Conservation (phyloP, 2,797 vertebrate species). For the Crocodylus rhombifer region DNA sequence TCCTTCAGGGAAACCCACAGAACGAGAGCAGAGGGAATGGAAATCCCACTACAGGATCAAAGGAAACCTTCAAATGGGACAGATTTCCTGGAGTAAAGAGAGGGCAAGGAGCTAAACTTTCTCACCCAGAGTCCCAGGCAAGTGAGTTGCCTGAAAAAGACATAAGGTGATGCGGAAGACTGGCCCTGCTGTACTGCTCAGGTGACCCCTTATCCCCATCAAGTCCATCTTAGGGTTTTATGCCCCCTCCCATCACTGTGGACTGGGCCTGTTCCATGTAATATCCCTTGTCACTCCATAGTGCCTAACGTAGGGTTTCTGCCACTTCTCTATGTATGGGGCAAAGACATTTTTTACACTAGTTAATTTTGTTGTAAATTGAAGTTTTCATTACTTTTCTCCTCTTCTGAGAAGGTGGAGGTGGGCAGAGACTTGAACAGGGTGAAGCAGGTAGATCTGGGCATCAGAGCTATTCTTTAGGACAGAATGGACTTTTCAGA, state of each 20-base stretch:
- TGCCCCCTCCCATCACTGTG: not conserved
- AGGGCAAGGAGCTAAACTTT: not conserved
- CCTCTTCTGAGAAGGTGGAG: not conserved
- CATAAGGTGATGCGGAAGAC: not conserved
- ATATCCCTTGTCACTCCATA: not conserved
- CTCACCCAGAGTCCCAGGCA: not conserved
- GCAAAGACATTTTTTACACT: not conserved
- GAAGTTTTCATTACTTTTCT: not conserved
- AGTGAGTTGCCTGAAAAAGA: not conserved
- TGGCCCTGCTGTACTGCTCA: not conserved
- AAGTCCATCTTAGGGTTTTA: not conserved
- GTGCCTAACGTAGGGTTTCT: not conserved
- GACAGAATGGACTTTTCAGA: not conserved
- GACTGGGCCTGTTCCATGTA: not conserved
- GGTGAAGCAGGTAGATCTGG: not conserved
- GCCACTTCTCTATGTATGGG: not conserved
- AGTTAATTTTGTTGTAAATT: not conserved
- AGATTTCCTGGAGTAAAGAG: not conserved
- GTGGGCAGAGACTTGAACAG: no score
- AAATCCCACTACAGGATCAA: not conserved
- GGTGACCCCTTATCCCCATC: not conserved
- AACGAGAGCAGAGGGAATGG: not conserved
- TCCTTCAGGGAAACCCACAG: not conserved
- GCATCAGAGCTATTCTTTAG: not conserved
- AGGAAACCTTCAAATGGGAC: not conserved